Base-by-base conservation (phyloP, 1,140 invertebrate species). In the Lepidurus arcticus region DNA sequence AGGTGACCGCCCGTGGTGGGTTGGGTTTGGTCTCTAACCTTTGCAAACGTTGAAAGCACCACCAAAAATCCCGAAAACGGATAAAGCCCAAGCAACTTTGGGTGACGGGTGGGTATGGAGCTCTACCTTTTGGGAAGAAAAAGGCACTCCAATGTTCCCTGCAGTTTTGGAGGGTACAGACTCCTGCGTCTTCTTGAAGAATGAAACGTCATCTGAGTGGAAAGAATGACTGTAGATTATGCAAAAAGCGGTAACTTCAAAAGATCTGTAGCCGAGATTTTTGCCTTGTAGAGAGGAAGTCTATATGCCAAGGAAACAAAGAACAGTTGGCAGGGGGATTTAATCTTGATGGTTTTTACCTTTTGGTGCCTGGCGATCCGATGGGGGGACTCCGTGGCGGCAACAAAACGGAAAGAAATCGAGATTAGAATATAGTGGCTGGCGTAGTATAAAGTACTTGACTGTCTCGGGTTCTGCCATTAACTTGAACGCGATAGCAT, bases 301-400 rank as follows among this genome's bases (percentile, higher is more conserved):
- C 53, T 65, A 65, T 65, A 16, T 65, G 53, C 53, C 53, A 65
- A 21, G 53, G 53, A 65, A 65, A 65, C 53, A 65, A 65, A 65
- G 53, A 21, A 65, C 53, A 65, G 53, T 65, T 65, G 53, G 53
- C 53, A 65, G 53, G 53, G 53, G 53, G 53, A 65, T 65, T 65
- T 65, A 65, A 65, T 65, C 53, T 65, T 65, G 53, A 65, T 65
- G 53, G 53, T 65, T 65, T 65, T 65, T 65, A 65, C 53, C 53
- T 65, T 65, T 65, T 65, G 53, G 53, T 65, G 53, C 53, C 53
- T 65, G 53, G 53, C 53, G 13, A 65, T 65, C 53, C 53, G 53
- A 65, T 65, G 53, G 53, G 53, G 53, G 53, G 53, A 65, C 53
- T 65, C 53, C 53, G 53, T 65, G 53, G 53, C 53, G 53, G 53